Conservation (phyloP, 2,888 invertebrate species). For the Arctia plantaginis region DNA sequence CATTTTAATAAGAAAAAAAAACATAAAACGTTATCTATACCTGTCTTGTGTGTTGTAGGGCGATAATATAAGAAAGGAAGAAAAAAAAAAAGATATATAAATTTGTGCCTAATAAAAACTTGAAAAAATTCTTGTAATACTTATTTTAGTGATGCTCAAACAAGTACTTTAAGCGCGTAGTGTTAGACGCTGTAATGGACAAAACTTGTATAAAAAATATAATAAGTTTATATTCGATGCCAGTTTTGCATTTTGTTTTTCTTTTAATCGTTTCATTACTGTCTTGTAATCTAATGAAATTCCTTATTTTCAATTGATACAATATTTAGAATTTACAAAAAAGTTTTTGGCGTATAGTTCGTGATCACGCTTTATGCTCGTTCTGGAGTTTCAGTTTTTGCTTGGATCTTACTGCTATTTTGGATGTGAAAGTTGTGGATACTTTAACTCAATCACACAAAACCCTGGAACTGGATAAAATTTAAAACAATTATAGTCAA, state of each 20-base stretch:
- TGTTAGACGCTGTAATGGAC: conserved; percentile 76
- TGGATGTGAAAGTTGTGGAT: too few species aligned
- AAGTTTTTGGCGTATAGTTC: background rate
- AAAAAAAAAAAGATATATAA: conserved; percentile 58
- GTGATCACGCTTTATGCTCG: too few species aligned
- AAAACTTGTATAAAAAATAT: conserved; percentile 62
- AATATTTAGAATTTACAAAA: background rate
- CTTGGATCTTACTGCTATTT: too few species aligned
- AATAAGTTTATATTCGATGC: conserved; percentile 71
- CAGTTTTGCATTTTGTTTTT: conserved; percentile 78
- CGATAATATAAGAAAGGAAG: conserved; percentile 63
- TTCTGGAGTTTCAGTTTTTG: too few species aligned
- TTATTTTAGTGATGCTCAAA: conserved; percentile 84
- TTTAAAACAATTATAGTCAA: too few species aligned
- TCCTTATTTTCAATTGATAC: conserved; percentile 30
- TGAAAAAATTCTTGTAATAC: conserved; percentile 64
- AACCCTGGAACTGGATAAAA: too few species aligned
- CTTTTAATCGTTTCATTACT: conserved; percentile 33
- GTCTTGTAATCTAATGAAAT: conserved; percentile 41
- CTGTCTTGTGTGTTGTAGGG: conserved; percentile 80
- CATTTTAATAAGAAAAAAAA: conserved; percentile 72
- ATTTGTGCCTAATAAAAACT: conserved; percentile 83
- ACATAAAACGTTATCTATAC: conserved; percentile 76
- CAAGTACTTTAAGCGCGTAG: conserved; percentile 81
- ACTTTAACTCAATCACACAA: too few species aligned